Conservation (phyloP, 1,140 invertebrate genomes). For the Drosophila dunni region DNA sequence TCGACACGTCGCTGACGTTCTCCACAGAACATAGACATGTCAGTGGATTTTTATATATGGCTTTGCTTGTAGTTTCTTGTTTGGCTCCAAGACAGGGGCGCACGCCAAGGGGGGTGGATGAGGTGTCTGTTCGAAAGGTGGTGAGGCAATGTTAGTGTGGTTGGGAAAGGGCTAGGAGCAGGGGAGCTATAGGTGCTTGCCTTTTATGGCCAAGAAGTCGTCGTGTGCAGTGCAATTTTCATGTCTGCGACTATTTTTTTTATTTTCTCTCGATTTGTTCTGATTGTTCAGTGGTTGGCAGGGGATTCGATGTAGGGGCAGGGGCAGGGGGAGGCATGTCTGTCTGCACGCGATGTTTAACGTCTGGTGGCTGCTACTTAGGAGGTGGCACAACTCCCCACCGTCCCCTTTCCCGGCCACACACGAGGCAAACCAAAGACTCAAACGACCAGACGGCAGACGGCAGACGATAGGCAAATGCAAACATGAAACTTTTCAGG, state of each 20-base stretch:
- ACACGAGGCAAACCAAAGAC: not conserved
- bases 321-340: constrained; percentile 26
- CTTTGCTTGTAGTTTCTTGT: constrained; percentile 45
- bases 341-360: constrained; percentile 81
- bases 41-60: constrained; percentile 54
- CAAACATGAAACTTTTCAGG: constrained; percentile 70
- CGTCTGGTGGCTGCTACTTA: constrained; percentile 63
- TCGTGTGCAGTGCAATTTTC: constrained; percentile 52
- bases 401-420: not conserved
- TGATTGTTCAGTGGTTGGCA: not conserved
- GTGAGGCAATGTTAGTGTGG: too few relatives aligned
- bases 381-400: not conserved
- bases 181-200: not conserved
- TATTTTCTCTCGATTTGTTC: not conserved
- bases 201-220: constrained; percentile 47
- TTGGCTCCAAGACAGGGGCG: constrained; percentile 5
- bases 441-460: constrained; percentile 8
- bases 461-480: constrained; percentile 73
- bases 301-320: not conserved
- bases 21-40: constrained; percentile 41
- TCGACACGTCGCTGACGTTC: constrained; percentile 6
- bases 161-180: not conserved
- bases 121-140: not conserved
- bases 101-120: not conserved
- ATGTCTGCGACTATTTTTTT: constrained; percentile 50